A percentile compares a stretch with the other conserved stretches of the same genome.
phyloP scores from a whole-genome alignment of 2,797 vertebrate species.

The Sciurus vulgaris region DNA sequence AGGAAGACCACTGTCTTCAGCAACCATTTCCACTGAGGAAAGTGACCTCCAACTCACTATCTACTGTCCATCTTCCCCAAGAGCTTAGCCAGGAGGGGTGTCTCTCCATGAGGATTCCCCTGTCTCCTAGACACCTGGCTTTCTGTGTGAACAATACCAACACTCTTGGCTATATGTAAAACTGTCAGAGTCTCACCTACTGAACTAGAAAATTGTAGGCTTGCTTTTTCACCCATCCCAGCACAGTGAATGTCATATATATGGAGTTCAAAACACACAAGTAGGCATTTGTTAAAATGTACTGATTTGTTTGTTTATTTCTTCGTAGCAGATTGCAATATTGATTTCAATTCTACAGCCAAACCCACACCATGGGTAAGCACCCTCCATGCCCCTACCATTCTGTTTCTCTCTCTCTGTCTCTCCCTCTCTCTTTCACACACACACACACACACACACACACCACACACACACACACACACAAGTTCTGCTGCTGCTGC shows the following conservation, averaged over 20 bases:
- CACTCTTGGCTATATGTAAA: background rate
- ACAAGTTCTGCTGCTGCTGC: background rate
- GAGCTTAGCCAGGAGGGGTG: background rate
- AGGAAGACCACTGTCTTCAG: background rate
- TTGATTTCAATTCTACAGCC: background rate
- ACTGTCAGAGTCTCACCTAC: background rate
- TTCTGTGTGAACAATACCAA: background rate
- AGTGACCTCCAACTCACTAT: background rate
- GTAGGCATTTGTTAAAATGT: background rate
- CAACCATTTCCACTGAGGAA: background rate
- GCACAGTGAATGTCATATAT: background rate
- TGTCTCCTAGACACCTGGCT: background rate
- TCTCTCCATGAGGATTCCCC: background rate
- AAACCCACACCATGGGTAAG: background rate
- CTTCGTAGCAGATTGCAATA: background rate
- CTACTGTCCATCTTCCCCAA: background rate
- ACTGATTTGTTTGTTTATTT: conserved; percentile 25
- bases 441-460: background rate
- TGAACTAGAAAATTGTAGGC: background rate
- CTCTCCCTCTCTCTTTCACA: too few relatives aligned
- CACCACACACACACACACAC: background rate
- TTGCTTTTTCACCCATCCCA: background rate
- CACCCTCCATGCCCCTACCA: fast-evolving
- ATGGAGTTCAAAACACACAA: background rate
- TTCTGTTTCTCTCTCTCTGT: too few relatives aligned